These are phyloP conservation scores for Drosophila lacteicornis DNA, from an alignment of 1,140 invertebrate species.

Conservation along the genomic window DNA sequence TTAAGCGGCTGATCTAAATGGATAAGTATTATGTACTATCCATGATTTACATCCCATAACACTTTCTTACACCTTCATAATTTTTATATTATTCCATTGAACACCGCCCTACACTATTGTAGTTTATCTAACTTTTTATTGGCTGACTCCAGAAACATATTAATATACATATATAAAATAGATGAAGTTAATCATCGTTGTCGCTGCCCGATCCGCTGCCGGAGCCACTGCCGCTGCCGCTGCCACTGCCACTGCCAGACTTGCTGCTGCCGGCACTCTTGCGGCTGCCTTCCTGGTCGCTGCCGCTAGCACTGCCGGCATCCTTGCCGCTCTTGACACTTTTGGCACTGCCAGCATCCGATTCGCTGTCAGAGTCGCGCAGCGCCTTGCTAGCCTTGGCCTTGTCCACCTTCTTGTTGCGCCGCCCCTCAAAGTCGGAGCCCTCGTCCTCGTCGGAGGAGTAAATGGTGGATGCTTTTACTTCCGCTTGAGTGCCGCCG, in stretches of 20 bases:
- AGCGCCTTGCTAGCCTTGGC: conserved; percentile 91
- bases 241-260: conserved; percentile 37
- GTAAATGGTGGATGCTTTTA: conserved; percentile 91
- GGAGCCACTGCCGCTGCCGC: conserved; percentile 51
- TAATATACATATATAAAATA: too few species aligned
- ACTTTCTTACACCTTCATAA: too few species aligned
- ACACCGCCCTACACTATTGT: too few species aligned
- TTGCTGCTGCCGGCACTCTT: conserved; percentile 52
- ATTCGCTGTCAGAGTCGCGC: conserved; percentile 91
- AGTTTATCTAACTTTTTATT: conserved; percentile 21
- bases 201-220: conserved; percentile 67
- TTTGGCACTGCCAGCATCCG: conserved; percentile 75
- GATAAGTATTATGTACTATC: too few species aligned
- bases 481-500: conserved; percentile 58
- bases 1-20: too few species aligned
- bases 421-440: conserved; percentile 93
- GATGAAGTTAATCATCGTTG: conserved; percentile 54
- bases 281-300: conserved; percentile 59
- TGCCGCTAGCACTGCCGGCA: conserved; percentile 45
- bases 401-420: conserved; percentile 91
- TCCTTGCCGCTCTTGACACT: conserved; percentile 56
- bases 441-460: conserved; percentile 96
- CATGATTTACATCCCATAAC: too few species aligned
- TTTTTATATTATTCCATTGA: too few species aligned
- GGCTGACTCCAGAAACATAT: background rate